phyloP scores from a whole-genome alignment of 2,888 invertebrate species.

The Plusia festucae region DNA sequence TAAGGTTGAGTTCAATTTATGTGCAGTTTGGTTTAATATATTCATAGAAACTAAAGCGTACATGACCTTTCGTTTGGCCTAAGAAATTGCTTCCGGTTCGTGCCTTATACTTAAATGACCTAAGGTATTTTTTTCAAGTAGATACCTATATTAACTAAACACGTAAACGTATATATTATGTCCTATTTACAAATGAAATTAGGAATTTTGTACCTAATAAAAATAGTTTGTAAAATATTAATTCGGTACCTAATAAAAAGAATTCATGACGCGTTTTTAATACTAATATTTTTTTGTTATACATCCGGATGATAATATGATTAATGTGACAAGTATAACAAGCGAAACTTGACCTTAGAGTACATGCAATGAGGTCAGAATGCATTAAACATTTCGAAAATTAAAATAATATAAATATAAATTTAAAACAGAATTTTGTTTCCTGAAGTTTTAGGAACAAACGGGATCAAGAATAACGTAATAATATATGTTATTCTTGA shows the following conservation, averaged over 20 bases:
- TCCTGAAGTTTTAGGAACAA: not conserved
- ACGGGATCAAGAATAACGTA: too few relatives aligned
- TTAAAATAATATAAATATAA: too few relatives aligned
- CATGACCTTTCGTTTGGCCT: not conserved
- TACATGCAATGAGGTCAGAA: conserved; percentile 49
- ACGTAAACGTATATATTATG: too few relatives aligned
- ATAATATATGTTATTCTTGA: too few relatives aligned
- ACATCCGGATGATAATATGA: not conserved
- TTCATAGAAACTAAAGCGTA: not conserved
- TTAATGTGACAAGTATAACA: conserved; percentile 21
- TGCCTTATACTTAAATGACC: not conserved
- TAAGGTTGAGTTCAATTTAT: too few relatives aligned
- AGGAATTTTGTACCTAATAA: not conserved
- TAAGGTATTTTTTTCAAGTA: not conserved
- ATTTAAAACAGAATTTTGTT: too few relatives aligned
- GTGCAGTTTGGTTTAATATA: too few relatives aligned
- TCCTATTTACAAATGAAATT: too few relatives aligned
- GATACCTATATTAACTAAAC: too few relatives aligned
- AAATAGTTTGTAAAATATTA: not conserved
- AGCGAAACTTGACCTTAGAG: conserved; percentile 43
- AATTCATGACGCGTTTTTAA: not conserved
- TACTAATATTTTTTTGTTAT: not conserved
- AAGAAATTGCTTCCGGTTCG: not conserved
- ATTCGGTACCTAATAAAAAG: not conserved
- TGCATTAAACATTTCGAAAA: too few relatives aligned